Evolutionary conservation across 2,888 invertebrate genomes (phyloP).

Genomic region (Diadromus collaris): DNA sequence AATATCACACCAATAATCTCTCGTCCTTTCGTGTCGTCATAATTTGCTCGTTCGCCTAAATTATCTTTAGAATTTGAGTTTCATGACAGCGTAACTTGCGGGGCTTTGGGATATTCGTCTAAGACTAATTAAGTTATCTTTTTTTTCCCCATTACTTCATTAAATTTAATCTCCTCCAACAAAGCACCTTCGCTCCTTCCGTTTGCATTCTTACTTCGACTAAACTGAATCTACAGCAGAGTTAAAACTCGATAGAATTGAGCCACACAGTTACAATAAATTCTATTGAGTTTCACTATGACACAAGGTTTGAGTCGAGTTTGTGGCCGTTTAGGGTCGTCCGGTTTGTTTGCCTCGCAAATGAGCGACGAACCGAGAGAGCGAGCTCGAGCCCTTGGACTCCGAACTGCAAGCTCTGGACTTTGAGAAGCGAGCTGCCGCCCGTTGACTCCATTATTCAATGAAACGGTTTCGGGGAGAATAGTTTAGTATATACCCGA

Average conservation of each 20-base stretch:
- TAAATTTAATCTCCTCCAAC: neutral
- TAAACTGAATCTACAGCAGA: slow-evolving; percentile 14
- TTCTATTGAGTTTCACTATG: slow-evolving; percentile 25
- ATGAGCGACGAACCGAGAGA: slow-evolving; percentile 33
- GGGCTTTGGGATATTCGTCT: slow-evolving; percentile 8
- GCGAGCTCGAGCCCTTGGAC: slow-evolving; percentile 26
- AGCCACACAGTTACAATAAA: slow-evolving; percentile 1
- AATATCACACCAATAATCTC: slow-evolving; percentile 58
- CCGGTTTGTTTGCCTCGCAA: slow-evolving; percentile 30
- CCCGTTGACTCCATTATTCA: slow-evolving; percentile 35
- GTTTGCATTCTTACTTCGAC: slow-evolving; percentile 18
- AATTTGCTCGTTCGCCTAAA: slow-evolving; percentile 48
- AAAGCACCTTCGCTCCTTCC: slow-evolving; percentile 26
- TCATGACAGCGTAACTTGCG: slow-evolving; percentile 58
- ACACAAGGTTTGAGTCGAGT: slow-evolving; percentile 21
- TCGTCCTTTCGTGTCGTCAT: slow-evolving; percentile 30
- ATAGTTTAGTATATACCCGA: slow-evolving; percentile 38
- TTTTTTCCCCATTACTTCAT: neutral
- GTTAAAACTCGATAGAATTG: slow-evolving; percentile 3
- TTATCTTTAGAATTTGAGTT: slow-evolving; percentile 62
- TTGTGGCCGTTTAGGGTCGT: slow-evolving; percentile 4
- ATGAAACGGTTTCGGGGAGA: slow-evolving; percentile 36
- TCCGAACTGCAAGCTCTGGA: slow-evolving; percentile 20
- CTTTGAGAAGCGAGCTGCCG: slow-evolving; percentile 33
- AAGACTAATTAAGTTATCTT: slow-evolving; percentile 3